phyloP scores from a whole-genome alignment of 35 echinoderm and acorn worm species.

The Eucidaris tribuloides region DNA sequence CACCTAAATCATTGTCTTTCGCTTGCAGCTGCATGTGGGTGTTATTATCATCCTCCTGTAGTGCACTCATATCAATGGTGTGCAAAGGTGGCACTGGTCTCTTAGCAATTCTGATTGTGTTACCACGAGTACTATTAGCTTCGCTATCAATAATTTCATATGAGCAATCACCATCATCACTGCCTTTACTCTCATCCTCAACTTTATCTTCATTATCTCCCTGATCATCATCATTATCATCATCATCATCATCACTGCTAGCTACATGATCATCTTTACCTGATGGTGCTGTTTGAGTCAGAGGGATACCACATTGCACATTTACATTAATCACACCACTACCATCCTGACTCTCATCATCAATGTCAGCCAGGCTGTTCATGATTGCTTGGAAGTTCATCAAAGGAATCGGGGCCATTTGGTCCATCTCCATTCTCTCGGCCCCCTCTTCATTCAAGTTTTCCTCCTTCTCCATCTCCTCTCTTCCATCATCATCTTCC shows the following conservation, averaged over 20 bases:
- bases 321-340: neutral
- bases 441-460: neutral
- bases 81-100: neutral
- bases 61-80: conserved; percentile 21
- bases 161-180: too few relatives aligned
- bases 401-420: too few relatives aligned
- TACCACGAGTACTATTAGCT: too few relatives aligned
- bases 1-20: conserved; percentile 1
- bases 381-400: neutral
- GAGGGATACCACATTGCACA: neutral
- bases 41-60: neutral
- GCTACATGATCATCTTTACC: too few relatives aligned
- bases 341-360: neutral
- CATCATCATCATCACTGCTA: neutral
- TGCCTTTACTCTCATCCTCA: neutral
- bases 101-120: neutral
- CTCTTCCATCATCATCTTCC: too few relatives aligned
- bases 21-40: neutral
- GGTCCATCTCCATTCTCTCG: neutral
- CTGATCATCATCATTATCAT: neutral
- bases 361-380: conserved; percentile 1
- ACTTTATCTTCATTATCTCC: neutral
- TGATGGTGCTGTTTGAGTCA: too few relatives aligned
- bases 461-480: neutral
- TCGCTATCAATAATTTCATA: too few relatives aligned